Base-by-base conservation (phyloP, 2,797 vertebrate genomes). In the Pipistrellus nathusii region DNA sequence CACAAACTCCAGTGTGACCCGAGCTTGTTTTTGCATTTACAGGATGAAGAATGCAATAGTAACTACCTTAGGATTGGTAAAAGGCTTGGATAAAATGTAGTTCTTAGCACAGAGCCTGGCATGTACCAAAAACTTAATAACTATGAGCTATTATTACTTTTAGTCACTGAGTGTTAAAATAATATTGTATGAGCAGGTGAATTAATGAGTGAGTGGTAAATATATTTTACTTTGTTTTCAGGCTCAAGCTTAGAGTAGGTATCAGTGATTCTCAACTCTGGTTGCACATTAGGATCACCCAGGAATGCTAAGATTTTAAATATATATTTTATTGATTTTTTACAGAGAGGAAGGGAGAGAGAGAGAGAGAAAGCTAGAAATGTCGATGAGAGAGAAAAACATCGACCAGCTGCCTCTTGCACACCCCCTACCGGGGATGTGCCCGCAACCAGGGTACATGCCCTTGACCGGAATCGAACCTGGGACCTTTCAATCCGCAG, bases 101-200 rank as follows among this genome's bases (percentile, higher is more conserved):
- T 6, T 90, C 51, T 95, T 86, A 64, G 72, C 23, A 73, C 27
- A 30, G 41, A 83, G 53, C 8, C 21, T 59, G 57, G 44, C 17
- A 69, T 35, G 15, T 57, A 84, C 51, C 15, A 85, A 78, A 77
- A 38, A 83, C 44, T 73, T 21, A 93, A 68, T 64, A 69, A 76
- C 55, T 53, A 90, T 18, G 66, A 93, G 18, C 48, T 93, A 35
- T 94, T 89, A 85, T 57, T 95, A 75, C 69, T 96, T 96, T 93
- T 68, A 76, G 72, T 93, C 62, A 71, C 8, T 80, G 71, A 89
- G 13, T 66, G 27, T 78, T 91, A 95, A 73, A 88, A 90, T 62
- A 90, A 93, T 72, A 90, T 71, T 87, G 7, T 83, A 85, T 78
- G 55, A 80, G 30, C 21, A 38, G 84, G 86, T 75, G 81, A 91